Evolutionary conservation across 2,888 invertebrate genomes (phyloP).

Genomic region (Trichopria drosophilae): DNA sequence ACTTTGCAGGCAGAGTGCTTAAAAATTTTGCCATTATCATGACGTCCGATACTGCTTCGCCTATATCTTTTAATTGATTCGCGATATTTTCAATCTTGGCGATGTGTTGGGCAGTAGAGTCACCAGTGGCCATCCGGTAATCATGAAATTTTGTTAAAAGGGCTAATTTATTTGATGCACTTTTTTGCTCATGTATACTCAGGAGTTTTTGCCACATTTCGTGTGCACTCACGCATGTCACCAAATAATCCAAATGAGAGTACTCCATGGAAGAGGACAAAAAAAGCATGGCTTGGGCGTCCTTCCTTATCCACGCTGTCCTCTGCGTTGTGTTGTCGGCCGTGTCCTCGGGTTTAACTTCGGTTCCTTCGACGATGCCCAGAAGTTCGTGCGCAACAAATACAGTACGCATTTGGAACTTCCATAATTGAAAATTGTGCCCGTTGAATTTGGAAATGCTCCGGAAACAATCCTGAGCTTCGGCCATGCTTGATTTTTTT

Average conservation of each 20-base stretch:
- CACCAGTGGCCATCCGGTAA: slow-evolving; percentile 1
- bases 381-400: slow-evolving; percentile 22
- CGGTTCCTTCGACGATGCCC: slow-evolving; percentile 8
- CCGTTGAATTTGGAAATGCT: slow-evolving; percentile 13
- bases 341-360: slow-evolving; percentile 10
- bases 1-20: slow-evolving; percentile 10
- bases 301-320: slow-evolving; percentile 12
- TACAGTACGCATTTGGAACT: slow-evolving; percentile 19
- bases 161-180: slow-evolving; percentile 21
- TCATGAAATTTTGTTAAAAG: slow-evolving; percentile 22
- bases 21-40: slow-evolving; percentile 23
- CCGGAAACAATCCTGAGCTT: too few species aligned
- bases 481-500: too few species aligned
- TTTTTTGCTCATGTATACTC: slow-evolving; percentile 12
- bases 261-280: slow-evolving; percentile 19
- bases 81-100: too few species aligned
- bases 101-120: background rate
- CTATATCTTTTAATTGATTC: slow-evolving; percentile 15
- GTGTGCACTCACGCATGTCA: slow-evolving; percentile 12
- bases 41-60: slow-evolving; percentile 1
- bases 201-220: slow-evolving; percentile 18
- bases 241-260: slow-evolving; percentile 13
- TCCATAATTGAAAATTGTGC: slow-evolving; percentile 20
- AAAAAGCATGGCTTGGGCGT: slow-evolving; percentile 18
- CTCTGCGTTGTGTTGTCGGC: background rate